These are phyloP conservation scores for Girardinichthys multiradiatus DNA, from an alignment of 2,113 vertebrate species.

Conservation along the genomic window DNA sequence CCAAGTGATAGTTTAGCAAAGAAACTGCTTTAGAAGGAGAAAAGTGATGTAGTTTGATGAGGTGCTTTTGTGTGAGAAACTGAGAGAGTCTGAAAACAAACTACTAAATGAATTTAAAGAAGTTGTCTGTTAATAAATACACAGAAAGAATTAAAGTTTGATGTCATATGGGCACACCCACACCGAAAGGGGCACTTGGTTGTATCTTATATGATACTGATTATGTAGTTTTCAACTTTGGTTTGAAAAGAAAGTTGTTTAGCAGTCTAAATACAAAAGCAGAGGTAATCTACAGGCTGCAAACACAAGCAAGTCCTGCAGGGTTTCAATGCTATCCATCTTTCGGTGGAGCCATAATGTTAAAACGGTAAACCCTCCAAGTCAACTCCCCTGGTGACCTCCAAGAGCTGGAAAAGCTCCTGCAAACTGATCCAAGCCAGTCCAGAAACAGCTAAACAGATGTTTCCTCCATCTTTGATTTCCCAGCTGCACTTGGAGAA, in stretches of 20 bases:
- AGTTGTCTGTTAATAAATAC: not conserved
- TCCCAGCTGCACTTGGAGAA: constrained; percentile 44
- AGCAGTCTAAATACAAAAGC: not conserved
- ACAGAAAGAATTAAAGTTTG: not conserved
- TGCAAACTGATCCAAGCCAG: constrained; percentile 20
- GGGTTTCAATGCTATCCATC: not conserved
- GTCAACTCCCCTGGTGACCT: not conserved
- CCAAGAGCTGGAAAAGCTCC: constrained; percentile 22
- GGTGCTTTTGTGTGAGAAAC: no score
- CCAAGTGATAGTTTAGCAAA: no score
- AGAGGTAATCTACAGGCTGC: not conserved
- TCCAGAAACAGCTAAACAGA: constrained; percentile 50
- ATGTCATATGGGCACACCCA: not conserved
- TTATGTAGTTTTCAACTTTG: not conserved
- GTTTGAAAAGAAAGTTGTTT: not conserved
- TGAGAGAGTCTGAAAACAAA: no score
- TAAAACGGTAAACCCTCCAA: not conserved
- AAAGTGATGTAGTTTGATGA: no score
- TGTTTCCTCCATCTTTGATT: constrained; percentile 50
- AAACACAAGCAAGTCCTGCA: not conserved
- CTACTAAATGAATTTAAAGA: no score
- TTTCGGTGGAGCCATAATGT: not conserved
- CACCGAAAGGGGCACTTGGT: not conserved
- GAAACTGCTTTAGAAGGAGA: no score
- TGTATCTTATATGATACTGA: not conserved